phyloP scores from a whole-genome alignment of 2,113 vertebrate species.

The Tupaia tana region DNA sequence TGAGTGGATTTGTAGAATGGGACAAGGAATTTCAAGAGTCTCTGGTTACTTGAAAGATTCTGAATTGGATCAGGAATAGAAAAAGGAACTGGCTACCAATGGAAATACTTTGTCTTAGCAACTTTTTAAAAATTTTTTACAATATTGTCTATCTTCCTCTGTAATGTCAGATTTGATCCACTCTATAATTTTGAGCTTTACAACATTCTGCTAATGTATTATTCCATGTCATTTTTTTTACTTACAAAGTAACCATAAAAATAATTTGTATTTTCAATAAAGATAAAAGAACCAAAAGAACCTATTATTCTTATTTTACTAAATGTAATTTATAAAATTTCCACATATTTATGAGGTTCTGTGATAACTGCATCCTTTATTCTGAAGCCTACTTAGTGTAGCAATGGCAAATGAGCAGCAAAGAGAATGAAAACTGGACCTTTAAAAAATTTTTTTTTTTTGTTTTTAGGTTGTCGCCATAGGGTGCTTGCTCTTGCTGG shows the following conservation, averaged over 20 bases:
- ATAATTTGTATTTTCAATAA: conserved; percentile 27
- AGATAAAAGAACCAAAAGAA: conserved; percentile 20
- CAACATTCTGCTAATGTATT: background rate
- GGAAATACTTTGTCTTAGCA: background rate
- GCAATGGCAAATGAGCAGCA: background rate
- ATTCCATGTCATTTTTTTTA: conserved; percentile 47
- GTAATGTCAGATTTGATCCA: background rate
- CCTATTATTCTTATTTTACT: background rate
- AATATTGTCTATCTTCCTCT: background rate
- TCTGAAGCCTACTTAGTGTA: background rate
- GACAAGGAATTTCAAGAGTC: conserved; percentile 3
- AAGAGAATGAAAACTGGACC: background rate
- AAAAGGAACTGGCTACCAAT: background rate
- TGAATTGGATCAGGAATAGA: conserved; percentile 15
- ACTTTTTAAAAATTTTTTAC: background rate
- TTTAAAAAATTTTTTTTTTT: too few relatives aligned
- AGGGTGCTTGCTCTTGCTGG: too few relatives aligned
- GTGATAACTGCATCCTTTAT: background rate
- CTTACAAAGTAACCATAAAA: conserved; percentile 39
- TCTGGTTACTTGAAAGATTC: conserved; percentile 15
- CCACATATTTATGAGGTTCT: conserved; percentile 4
- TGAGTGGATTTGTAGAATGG: background rate
- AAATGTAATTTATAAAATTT: background rate
- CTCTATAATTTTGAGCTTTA: background rate
- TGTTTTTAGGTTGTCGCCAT: too few relatives aligned